Evolutionary conservation across 2,113 vertebrate genomes (phyloP).

Genomic region (Crotalus helleri): DNA sequence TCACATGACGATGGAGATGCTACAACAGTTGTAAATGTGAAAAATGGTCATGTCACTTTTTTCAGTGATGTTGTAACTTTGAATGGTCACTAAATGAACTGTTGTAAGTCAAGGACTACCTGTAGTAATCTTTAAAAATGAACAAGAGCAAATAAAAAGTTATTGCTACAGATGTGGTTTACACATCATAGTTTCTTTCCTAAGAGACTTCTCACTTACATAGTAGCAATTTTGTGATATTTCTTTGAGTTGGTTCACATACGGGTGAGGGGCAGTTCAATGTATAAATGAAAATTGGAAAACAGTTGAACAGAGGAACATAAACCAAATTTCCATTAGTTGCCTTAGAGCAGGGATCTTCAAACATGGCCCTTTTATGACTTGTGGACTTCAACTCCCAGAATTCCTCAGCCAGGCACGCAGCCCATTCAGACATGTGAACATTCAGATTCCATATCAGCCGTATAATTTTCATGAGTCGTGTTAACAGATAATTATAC

Average conservation of each 20-base stretch:
- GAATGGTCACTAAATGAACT: not conserved
- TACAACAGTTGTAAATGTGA: not conserved
- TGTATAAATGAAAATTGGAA: not conserved
- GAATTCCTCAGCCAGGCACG: too few species aligned
- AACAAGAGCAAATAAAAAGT: not conserved
- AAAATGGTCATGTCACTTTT: not conserved
- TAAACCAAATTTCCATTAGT: not conserved
- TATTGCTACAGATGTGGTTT: not conserved
- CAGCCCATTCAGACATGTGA: not conserved
- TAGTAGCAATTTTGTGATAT: not conserved
- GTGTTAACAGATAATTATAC: not conserved
- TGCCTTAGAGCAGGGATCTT: too few species aligned
- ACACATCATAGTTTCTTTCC: not conserved
- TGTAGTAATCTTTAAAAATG: not conserved
- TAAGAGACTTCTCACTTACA: not conserved
- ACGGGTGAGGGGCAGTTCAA: not conserved
- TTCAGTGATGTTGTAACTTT: not conserved
- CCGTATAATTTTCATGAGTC: not conserved
- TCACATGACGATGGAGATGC: not conserved
- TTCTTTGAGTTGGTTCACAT: not conserved
- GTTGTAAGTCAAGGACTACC: not conserved
- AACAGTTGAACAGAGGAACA: not conserved
- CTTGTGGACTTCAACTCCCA: too few species aligned
- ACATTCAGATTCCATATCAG: not conserved
- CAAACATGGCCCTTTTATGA: too few species aligned